These are phyloP conservation scores for Bellardia pandia DNA, from an alignment of 2,888 invertebrate species.

Conservation along the genomic window DNA sequence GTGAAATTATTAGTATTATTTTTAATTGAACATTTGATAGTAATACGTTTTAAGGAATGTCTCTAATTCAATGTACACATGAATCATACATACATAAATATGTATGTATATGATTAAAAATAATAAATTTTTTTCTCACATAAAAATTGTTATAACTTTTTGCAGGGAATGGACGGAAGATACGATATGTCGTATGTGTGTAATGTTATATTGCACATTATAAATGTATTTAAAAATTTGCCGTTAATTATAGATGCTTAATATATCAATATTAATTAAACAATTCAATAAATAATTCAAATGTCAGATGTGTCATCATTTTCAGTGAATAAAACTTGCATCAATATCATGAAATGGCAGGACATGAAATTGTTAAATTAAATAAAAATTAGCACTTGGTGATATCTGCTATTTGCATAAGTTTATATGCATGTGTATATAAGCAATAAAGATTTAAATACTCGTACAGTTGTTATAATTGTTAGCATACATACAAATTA, in stretches of 20 bases:
- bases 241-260: conserved; percentile 2
- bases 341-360: neutral
- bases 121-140: no score
- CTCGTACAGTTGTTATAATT: neutral
- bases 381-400: conserved; percentile 8
- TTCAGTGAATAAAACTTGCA: neutral
- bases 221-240: neutral
- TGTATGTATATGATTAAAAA: no score
- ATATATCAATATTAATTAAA: conserved; percentile 34
- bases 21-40: no score
- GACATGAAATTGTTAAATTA: neutral
- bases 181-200: no score
- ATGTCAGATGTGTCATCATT: neutral
- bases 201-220: no score
- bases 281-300: conserved; percentile 23
- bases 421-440: no score
- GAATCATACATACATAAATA: no score
- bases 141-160: no score
- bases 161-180: no score
- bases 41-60: no score
- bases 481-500: neutral
- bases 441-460: neutral
- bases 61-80: no score
- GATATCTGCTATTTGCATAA: neutral
- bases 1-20: no score